Conservation (phyloP, 2,888 invertebrate species). For the Drosophila phalerata region DNA sequence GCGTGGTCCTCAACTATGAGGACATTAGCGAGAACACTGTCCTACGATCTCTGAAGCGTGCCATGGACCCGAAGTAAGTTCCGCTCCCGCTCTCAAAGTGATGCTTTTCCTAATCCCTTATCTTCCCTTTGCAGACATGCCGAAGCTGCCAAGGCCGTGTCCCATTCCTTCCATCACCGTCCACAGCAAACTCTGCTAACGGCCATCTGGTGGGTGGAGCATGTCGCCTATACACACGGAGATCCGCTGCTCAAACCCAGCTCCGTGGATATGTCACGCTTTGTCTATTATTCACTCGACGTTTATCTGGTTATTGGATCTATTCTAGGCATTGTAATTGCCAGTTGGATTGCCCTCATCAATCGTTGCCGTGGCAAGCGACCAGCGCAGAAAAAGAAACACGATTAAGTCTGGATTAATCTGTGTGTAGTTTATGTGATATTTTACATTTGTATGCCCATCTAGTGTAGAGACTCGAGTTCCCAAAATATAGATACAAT, state of each 20-base stretch:
- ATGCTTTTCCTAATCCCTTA: neutral
- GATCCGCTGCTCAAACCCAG: constrained; percentile 86
- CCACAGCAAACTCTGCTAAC: constrained; percentile 87
- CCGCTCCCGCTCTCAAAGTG: rapidly evolving
- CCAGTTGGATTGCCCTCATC: constrained; percentile 74
- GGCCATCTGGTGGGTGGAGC: constrained; percentile 89
- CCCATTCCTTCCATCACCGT: constrained; percentile 87
- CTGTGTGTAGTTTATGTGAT: constrained; percentile 63
- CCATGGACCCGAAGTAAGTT: constrained; percentile 86
- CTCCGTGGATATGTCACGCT: constrained; percentile 81
- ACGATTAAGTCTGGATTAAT: constrained; percentile 50
- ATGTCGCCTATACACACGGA: constrained; percentile 88
- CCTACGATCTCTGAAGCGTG: constrained; percentile 86
- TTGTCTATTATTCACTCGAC: constrained; percentile 83
- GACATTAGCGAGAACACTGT: constrained; percentile 86
- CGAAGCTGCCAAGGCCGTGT: constrained; percentile 86
- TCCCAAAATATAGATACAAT: constrained; percentile 18
- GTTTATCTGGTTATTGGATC: constrained; percentile 71
- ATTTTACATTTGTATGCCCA: constrained; percentile 52
- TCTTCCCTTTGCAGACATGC: constrained; percentile 56
- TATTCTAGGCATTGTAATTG: constrained; percentile 53
- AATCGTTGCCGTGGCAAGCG: constrained; percentile 52
- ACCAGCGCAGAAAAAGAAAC: constrained; percentile 56
- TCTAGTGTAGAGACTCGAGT: constrained; percentile 21
- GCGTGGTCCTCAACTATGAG: constrained; percentile 86